Evolutionary conservation across 2,113 vertebrate species (phyloP).

Genomic region (Thunnus maccoyii): DNA sequence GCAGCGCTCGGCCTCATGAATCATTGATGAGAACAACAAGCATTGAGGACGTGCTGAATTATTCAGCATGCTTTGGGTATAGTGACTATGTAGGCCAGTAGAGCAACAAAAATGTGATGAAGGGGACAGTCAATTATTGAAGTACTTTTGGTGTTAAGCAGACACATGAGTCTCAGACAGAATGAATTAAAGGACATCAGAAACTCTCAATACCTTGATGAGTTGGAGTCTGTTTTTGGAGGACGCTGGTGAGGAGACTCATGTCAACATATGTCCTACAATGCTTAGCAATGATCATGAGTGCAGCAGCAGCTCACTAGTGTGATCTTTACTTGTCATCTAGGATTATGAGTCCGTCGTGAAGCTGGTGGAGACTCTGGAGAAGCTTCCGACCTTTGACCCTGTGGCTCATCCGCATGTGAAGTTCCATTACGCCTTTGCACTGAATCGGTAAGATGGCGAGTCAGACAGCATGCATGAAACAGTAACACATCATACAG

Average conservation of each 20-base stretch:
- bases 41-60: conserved; percentile 71
- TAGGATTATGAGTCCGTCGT: conserved; percentile 98
- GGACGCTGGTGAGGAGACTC: neutral
- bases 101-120: conserved; percentile 50
- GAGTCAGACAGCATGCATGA: no score
- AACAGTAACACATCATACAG: no score
- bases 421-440: conserved; percentile 98
- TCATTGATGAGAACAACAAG: conserved; percentile 71
- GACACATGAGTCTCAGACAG: conserved; percentile 19
- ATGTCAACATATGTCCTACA: neutral
- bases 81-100: conserved; percentile 40
- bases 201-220: neutral
- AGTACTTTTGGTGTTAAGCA: conserved; percentile 42
- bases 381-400: conserved; percentile 97
- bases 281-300: neutral
- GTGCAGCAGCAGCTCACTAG: conserved; percentile 17
- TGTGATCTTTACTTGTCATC: neutral
- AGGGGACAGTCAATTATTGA: conserved; percentile 55
- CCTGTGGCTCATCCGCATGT: conserved; percentile 94
- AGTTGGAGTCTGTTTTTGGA: neutral
- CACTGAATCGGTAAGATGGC: conserved; percentile 92
- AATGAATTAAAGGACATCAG: conserved; percentile 36
- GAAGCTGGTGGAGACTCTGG: conserved; percentile 96
- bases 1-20: conserved; percentile 61
- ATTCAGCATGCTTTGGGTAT: conserved; percentile 71